A percentile compares a stretch with the other conserved stretches of the same genome.
Evolutionary conservation across 2,113 vertebrate species (phyloP).

Genomic region (Ciconia boyciana): DNA sequence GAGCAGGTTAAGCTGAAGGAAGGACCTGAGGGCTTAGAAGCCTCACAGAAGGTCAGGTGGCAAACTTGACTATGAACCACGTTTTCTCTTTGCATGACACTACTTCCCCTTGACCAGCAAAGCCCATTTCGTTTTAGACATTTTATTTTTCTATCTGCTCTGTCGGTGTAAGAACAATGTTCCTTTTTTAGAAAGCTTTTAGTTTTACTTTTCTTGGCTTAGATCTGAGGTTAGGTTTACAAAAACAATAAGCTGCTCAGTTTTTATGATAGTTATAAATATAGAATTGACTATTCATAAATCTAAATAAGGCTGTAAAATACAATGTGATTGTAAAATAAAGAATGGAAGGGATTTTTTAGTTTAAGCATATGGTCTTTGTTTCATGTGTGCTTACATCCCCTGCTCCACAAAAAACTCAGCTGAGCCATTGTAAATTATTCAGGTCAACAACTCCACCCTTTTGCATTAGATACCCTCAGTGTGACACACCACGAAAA

Average conservation of each 20-base stretch:
- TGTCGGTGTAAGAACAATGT: neutral
- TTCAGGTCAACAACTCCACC: neutral
- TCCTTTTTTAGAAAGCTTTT: conserved; percentile 22
- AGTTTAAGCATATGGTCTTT: neutral
- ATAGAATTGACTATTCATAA: conserved; percentile 47
- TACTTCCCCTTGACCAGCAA: neutral
- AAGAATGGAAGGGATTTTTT: conserved; percentile 2
- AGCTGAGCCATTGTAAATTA: neutral
- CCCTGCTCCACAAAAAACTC: neutral
- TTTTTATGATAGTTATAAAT: conserved; percentile 49
- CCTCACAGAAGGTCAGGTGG: neutral
- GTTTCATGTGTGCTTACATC: neutral
- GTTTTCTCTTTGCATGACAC: neutral
- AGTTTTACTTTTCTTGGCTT: conserved; percentile 42
- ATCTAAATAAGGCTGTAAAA: conserved; percentile 56
- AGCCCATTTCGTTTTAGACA: neutral
- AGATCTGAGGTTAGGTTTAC: conserved; percentile 12
- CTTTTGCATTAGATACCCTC: neutral
- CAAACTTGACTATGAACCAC: neutral
- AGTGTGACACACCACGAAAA: neutral
- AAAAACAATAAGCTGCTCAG: conserved; percentile 44
- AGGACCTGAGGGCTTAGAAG: neutral
- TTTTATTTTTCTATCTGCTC: neutral
- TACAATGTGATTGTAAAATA: conserved; percentile 32
- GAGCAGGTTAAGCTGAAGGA: neutral